Evolutionary conservation across 2,797 vertebrate species (phyloP).

Genomic region (Mus minutoides): DNA sequence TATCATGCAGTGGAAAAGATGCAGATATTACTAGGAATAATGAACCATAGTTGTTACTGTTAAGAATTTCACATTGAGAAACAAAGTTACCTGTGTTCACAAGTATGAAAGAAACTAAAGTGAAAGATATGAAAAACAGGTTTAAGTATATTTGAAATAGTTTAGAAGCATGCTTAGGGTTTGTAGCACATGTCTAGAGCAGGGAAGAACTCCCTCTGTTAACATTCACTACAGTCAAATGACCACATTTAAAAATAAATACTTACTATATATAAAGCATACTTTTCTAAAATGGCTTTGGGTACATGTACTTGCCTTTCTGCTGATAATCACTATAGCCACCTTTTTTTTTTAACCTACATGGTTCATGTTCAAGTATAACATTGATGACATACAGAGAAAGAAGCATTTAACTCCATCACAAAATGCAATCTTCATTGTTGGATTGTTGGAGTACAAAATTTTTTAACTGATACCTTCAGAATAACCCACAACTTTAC

Average conservation of each 20-base stretch:
- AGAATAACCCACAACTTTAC: neutral
- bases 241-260: neutral
- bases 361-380: neutral
- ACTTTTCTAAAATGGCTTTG: neutral
- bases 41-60: neutral
- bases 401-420: neutral
- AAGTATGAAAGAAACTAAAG: neutral
- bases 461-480: neutral
- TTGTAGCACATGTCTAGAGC: neutral
- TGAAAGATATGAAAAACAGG: neutral
- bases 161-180: neutral
- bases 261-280: neutral
- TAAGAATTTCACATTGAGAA: neutral
- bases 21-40: neutral
- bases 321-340: neutral
- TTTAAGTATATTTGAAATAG: neutral
- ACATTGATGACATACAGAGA: neutral
- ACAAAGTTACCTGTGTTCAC: neutral
- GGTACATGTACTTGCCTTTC: neutral
- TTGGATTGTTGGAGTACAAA: neutral
- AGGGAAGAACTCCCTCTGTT: neutral
- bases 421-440: neutral
- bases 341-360: neutral
- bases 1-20: neutral
- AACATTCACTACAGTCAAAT: neutral